These are phyloP conservation scores for Polypedilum vanderplanki DNA, from an alignment of 1,140 invertebrate genomes.

Conservation along the genomic window DNA sequence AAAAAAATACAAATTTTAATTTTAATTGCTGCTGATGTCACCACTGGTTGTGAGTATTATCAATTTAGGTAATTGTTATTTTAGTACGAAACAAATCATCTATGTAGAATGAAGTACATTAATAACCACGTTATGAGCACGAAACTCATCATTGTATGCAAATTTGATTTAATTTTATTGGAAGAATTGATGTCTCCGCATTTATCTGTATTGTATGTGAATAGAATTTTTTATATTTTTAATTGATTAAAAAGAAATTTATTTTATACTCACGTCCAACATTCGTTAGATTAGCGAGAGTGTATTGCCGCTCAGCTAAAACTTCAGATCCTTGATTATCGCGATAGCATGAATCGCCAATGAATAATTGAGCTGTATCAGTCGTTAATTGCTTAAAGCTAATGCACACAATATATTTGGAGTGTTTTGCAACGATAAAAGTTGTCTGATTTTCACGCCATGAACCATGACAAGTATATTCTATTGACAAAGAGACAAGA, in stretches of 20 bases:
- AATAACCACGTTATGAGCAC: background rate
- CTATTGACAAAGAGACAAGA: slow-evolving; percentile 43
- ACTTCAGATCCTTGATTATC: slow-evolving; percentile 39
- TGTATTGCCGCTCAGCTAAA: slow-evolving; percentile 37
- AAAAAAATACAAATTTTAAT: too few species aligned
- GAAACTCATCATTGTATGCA: background rate
- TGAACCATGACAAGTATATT: slow-evolving; percentile 77
- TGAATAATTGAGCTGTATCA: slow-evolving; percentile 33
- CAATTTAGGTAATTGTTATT: background rate
- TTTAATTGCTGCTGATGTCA: background rate
- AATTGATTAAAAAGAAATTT: slow-evolving; percentile 11
- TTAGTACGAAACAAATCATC: slow-evolving; percentile 21
- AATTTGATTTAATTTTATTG: background rate
- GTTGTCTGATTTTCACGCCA: slow-evolving; percentile 66
- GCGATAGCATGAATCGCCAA: slow-evolving; percentile 42
- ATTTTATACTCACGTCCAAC: slow-evolving; percentile 33
- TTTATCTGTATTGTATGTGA: background rate
- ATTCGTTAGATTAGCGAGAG: slow-evolving; percentile 41
- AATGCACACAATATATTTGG: slow-evolving; percentile 43
- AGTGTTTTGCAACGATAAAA: slow-evolving; percentile 65
- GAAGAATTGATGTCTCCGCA: slow-evolving; percentile 15
- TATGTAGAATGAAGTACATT: background rate
- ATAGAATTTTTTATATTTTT: background rate
- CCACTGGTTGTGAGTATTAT: background rate
- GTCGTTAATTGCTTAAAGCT: slow-evolving; percentile 40